Base-by-base conservation (phyloP, 1,140 invertebrate genomes). In the Drosophila nigromelanica region DNA sequence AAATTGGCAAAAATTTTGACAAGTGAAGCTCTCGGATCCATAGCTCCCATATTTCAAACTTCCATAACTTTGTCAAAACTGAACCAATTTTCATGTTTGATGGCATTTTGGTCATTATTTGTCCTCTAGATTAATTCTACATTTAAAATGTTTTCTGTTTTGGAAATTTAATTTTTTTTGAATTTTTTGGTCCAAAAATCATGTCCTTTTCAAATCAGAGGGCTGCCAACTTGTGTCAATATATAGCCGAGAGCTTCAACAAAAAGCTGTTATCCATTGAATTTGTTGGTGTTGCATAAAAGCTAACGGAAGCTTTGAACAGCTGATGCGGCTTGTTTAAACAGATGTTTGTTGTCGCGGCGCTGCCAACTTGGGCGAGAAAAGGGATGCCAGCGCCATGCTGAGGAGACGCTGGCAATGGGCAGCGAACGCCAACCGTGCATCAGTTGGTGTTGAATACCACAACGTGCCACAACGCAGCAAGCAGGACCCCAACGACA, bases 371-470 rank as follows among this genome's bases (percentile, higher is more conserved):
- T 39, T 39, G 67, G 37, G 42, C 11, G 27, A 30, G 8, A 40
- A 37, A 52, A 67, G 58, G 56, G 62, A 70, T 50, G 67, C 45
- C 50, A 62, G 43, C 52, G 43, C 15, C 27, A 35, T 8, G 48
- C 37, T 50, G 24, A 55, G 37, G 37, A 51, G 58, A 55, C 60
- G 54, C 52, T 50, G 21, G 35, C 51, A 47, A 37, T 59, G 51
- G 51, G 30, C 27, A 40, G 15, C 55, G 14, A 33, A 8, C 40
- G 64, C 39, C 52, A 45, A 42, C 21, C 40, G 45, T 73, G 47
- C 58, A 77, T 86, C 81, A 90, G 86, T 90, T 81, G 81, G 76
- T 81, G 80, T 86, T 90, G 73, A 85, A 81, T 62, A 79, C 78
- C 68, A 82, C 73, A 62, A 79, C 73, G 86, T 73, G 86, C 70